These are phyloP conservation scores for Mechanitis mazaeus DNA, from an alignment of 2,888 invertebrate genomes.

Conservation along the genomic window DNA sequence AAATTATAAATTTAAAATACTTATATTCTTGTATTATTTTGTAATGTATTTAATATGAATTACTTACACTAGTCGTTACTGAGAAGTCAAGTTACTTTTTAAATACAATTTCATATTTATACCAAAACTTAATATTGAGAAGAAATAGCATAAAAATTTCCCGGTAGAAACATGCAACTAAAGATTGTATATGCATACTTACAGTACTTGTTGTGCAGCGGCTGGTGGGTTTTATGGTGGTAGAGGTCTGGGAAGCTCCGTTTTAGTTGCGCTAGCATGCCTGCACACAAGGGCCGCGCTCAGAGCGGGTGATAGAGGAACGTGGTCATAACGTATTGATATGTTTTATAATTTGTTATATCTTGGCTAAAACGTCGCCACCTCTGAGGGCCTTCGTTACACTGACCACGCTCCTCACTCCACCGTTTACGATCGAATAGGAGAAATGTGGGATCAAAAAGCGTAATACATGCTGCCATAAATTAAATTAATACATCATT, in stretches of 20 bases:
- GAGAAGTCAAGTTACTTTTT: conserved; percentile 6
- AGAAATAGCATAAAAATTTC: conserved; percentile 9
- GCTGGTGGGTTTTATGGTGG: conserved; percentile 85
- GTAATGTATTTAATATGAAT: no score
- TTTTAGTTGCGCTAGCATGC: conserved; percentile 92
- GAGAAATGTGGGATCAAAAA: conserved; percentile 55
- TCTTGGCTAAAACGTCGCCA: not conserved
- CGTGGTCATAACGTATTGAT: conserved; percentile 16
- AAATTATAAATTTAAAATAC: not conserved
- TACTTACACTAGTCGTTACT: no score
- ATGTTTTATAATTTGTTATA: not conserved
- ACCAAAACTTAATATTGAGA: conserved; percentile 1
- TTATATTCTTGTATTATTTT: no score
- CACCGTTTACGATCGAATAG: conserved; percentile 50
- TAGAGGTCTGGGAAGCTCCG: conserved; percentile 91
- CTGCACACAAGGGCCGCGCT: conserved; percentile 81
- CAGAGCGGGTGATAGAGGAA: conserved; percentile 53
- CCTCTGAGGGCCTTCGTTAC: conserved; percentile 8
- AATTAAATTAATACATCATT: conserved; percentile 37
- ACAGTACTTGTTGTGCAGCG: conserved; percentile 84
- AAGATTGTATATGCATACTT: conserved; percentile 62
- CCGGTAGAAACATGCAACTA: conserved; percentile 39
- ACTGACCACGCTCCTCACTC: conserved; percentile 42
- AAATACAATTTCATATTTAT: conserved; percentile 2
- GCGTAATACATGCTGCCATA: conserved; percentile 64